Evolutionary conservation across 2,113 vertebrate genomes (phyloP).

Genomic region (Ia io): DNA sequence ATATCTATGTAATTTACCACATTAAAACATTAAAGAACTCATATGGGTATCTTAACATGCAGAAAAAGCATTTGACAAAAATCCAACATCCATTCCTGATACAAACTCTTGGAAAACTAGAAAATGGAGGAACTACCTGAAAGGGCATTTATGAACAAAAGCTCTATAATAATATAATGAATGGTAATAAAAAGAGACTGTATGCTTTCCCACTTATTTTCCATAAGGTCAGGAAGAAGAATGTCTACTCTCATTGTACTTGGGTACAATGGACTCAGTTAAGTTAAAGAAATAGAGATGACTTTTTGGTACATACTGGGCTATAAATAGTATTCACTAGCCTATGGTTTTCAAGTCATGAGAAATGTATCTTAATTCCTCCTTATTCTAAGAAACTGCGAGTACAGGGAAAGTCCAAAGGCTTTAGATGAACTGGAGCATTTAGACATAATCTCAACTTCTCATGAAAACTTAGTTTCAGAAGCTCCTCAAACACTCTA

Average conservation of each 20-base stretch:
- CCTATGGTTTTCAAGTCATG: conserved; percentile 11
- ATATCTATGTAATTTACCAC: background rate
- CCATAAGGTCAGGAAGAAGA: background rate
- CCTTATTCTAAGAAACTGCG: conserved; percentile 30
- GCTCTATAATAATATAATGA: background rate
- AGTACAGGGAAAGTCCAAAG: conserved; percentile 25
- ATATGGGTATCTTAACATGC: background rate
- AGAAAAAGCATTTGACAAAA: background rate
- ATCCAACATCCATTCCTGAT: background rate
- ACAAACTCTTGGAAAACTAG: background rate
- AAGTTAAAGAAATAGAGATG: background rate
- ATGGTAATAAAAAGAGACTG: background rate
- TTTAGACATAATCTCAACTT: conserved; percentile 47
- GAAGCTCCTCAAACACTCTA: background rate
- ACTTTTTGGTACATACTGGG: background rate
- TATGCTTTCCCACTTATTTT: background rate
- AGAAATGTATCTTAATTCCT: conserved; percentile 29
- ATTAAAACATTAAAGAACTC: background rate
- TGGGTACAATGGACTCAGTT: background rate
- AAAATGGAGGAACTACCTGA: background rate
- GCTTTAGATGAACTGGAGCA: conserved; percentile 18
- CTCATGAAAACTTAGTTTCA: conserved; percentile 42
- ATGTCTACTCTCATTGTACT: background rate
- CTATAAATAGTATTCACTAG: background rate
- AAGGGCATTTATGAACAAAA: background rate